Evolutionary conservation across 1,140 invertebrate species (phyloP).

Genomic region (Drosophila parvula): DNA sequence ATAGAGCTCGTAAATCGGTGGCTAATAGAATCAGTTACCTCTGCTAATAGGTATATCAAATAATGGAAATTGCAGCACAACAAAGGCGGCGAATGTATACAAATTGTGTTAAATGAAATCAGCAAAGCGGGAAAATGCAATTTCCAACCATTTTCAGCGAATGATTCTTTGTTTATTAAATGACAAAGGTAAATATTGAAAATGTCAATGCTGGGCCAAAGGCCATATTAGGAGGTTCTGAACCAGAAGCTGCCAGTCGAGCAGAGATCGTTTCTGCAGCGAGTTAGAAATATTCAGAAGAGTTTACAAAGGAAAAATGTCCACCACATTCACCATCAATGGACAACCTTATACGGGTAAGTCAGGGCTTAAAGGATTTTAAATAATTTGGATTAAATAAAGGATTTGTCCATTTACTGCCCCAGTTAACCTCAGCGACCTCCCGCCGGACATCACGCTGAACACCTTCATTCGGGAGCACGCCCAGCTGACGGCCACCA

Average conservation of each 20-base stretch:
- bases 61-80: constrained; percentile 27
- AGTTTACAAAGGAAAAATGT: constrained; percentile 29
- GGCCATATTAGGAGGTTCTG: constrained; percentile 7
- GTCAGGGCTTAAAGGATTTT: not conserved
- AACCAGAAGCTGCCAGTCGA: constrained; percentile 14
- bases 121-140: constrained; percentile 24
- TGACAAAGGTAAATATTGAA: constrained; percentile 31
- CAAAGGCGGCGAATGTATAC: constrained; percentile 11
- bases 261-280: not conserved
- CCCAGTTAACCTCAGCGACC: constrained; percentile 64
- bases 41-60: constrained; percentile 30
- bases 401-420: not conserved
- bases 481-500: constrained; percentile 90
- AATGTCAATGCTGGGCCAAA: not conserved
- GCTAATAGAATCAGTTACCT: constrained; percentile 31
- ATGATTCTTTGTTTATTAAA: constrained; percentile 18
- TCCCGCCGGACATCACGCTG: constrained; percentile 86
- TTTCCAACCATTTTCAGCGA: constrained; percentile 14
- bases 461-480: constrained; percentile 89
- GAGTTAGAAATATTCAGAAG: too few relatives aligned
- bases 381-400: not conserved
- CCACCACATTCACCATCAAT: constrained; percentile 84
- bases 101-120: constrained; percentile 17
- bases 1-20: not conserved
- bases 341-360: constrained; percentile 80